A percentile compares a stretch with the other conserved stretches of the same genome.
These are phyloP conservation scores for Caenorhabditis panamensis DNA, from an alignment of 2,888 invertebrate genomes.

Conservation along the genomic window DNA sequence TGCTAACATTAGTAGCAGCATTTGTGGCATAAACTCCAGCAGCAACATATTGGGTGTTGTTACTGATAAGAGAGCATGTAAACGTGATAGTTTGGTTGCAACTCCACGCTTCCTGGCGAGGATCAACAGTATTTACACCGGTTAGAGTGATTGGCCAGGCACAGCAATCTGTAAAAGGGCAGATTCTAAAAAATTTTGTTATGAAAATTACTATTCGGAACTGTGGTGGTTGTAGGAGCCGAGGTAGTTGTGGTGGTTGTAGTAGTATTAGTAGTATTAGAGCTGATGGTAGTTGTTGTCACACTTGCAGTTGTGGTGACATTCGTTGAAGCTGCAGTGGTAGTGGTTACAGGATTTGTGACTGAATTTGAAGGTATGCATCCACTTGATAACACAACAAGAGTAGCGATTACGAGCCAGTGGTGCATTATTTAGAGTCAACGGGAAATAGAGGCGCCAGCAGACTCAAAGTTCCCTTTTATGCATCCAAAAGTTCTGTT, in stretches of 20 bases:
- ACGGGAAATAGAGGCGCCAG: neutral
- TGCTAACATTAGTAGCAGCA: neutral
- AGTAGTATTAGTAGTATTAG: neutral
- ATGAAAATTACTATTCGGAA: no score
- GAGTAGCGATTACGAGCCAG: neutral
- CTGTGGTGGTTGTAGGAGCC: neutral
- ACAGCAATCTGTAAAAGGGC: conserved; percentile 10
- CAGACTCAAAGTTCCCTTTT: no score
- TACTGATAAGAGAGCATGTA: neutral
- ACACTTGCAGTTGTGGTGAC: conserved; percentile 6
- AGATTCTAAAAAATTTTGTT: neutral
- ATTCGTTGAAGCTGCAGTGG: conserved; percentile 6
- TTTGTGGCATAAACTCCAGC: neutral
- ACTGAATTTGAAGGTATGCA: conserved; percentile 23
- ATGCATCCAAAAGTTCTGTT: neutral
- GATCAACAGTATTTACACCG: neutral
- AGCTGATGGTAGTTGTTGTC: conserved; percentile 9
- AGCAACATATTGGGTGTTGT: no score
- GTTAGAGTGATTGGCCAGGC: neutral
- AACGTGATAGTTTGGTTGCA: conserved; percentile 5
- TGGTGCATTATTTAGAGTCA: neutral
- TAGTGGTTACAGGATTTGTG: neutral
- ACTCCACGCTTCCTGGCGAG: neutral
- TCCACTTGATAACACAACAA: conserved; percentile 7
- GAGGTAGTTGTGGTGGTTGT: neutral